A percentile compares a stretch with the other conserved stretches of the same genome.
These are phyloP conservation scores for Drosophila diplacantha DNA, from an alignment of 2,888 invertebrate genomes.

Conservation along the genomic window DNA sequence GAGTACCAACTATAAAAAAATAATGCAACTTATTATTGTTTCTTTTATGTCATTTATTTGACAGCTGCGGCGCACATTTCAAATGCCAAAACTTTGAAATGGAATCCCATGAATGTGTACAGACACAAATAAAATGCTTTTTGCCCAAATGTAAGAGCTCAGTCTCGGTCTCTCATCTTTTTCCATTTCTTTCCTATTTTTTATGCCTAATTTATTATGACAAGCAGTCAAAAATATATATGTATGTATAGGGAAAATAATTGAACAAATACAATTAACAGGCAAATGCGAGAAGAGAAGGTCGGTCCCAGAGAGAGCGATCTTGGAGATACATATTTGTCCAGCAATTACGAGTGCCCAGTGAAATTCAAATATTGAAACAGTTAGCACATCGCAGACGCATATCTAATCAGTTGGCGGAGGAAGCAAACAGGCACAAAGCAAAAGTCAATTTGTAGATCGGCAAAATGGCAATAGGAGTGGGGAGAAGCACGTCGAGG, in stretches of 20 bases:
- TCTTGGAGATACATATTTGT: slow-evolving; percentile 32
- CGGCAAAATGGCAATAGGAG: slow-evolving; percentile 4
- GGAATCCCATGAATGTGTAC: slow-evolving; percentile 39
- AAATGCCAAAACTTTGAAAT: slow-evolving; percentile 20
- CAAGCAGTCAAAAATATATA: slow-evolving; percentile 12
- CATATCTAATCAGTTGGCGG: slow-evolving; percentile 32
- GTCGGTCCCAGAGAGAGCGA: slow-evolving; percentile 1
- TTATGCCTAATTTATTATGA: slow-evolving; percentile 39
- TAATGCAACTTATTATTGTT: slow-evolving; percentile 13
- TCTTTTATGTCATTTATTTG: slow-evolving; percentile 24
- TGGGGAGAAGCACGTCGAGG: background rate
- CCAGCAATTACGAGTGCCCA: slow-evolving; percentile 45
- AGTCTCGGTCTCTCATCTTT: background rate
- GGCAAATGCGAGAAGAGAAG: slow-evolving; percentile 35
- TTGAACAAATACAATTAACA: slow-evolving; percentile 46
- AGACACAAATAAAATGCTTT: slow-evolving; percentile 8
- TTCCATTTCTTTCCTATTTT: slow-evolving; percentile 8
- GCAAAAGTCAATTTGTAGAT: slow-evolving; percentile 39
- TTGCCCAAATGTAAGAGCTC: slow-evolving; percentile 27
- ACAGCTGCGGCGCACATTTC: slow-evolving; percentile 36
- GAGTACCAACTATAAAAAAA: slow-evolving; percentile 1
- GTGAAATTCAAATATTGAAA: slow-evolving; percentile 49
- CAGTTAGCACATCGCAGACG: slow-evolving; percentile 41
- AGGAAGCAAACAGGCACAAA: slow-evolving; percentile 30
- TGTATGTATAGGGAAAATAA: slow-evolving; percentile 1